Evolutionary conservation across 2,888 invertebrate species (phyloP).

Genomic region (Epiperipatus broadwayi): DNA sequence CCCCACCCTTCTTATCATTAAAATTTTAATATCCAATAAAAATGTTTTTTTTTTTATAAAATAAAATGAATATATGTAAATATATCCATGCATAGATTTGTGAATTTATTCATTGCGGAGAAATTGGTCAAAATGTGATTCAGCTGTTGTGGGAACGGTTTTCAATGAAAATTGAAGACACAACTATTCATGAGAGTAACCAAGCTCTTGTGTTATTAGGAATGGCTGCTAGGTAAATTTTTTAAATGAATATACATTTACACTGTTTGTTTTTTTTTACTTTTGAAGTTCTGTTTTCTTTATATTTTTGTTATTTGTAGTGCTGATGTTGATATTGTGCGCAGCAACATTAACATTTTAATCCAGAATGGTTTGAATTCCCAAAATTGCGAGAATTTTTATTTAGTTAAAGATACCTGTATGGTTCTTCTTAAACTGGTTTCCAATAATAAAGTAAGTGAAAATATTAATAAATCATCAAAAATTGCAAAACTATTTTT

Average conservation of each 20-base stretch:
- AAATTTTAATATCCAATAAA: no score
- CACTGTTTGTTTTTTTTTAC: slow-evolving; percentile 18
- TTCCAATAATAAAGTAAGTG: slow-evolving; percentile 21
- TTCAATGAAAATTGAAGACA: slow-evolving; percentile 44
- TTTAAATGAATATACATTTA: slow-evolving; percentile 8
- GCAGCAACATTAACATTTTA: slow-evolving; percentile 48
- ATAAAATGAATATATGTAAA: no score
- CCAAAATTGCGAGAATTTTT: slow-evolving; percentile 34
- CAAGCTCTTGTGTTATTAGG: slow-evolving; percentile 54
- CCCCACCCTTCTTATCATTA: no score
- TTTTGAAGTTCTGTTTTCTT: slow-evolving; percentile 27
- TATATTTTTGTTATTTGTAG: slow-evolving; percentile 21
- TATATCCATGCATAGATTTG: no score
- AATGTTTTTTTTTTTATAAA: no score
- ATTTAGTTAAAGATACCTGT: slow-evolving; percentile 40
- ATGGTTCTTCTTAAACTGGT: slow-evolving; percentile 34
- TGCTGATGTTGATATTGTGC: slow-evolving; percentile 29
- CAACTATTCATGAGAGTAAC: slow-evolving; percentile 47
- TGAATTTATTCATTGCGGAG: slow-evolving; percentile 40
- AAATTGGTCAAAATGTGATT: slow-evolving; percentile 33
- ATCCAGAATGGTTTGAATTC: slow-evolving; percentile 47
- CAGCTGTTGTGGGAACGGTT: slow-evolving; percentile 69
- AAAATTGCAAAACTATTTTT: no score
- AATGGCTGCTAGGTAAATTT: slow-evolving; percentile 43
- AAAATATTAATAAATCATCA: slow-evolving; percentile 1